Conservation (phyloP, 2,113 vertebrate genomes). For the Circaetus cinerascens region DNA sequence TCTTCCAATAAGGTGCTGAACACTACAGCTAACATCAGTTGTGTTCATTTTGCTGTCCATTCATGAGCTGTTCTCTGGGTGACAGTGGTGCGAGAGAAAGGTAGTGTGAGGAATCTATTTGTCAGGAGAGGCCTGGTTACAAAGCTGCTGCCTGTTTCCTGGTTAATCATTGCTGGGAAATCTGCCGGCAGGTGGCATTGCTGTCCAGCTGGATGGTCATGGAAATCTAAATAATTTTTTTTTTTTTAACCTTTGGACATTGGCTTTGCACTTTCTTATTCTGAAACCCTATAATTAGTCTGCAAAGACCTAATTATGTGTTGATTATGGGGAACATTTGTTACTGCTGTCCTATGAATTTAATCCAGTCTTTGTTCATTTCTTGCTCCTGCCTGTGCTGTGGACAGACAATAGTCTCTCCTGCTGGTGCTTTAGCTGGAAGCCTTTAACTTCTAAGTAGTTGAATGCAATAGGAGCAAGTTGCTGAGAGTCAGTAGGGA, state of each 20-base stretch:
- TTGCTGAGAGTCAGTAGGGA: not conserved
- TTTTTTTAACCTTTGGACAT: not conserved
- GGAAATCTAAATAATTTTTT: not conserved
- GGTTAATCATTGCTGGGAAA: not conserved
- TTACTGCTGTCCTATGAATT: not conserved
- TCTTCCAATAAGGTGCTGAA: not conserved
- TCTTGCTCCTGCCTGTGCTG: not conserved
- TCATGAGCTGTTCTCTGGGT: not conserved
- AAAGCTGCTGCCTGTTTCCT: not conserved
- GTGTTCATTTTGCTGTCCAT: not conserved
- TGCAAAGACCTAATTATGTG: not conserved
- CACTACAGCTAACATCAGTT: not conserved
- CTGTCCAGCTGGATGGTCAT: not conserved
- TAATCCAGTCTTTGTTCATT: not conserved
- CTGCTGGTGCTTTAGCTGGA: not conserved
- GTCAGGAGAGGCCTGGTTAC: not conserved
- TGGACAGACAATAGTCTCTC: not conserved
- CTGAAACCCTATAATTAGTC: not conserved
- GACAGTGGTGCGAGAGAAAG: not conserved
- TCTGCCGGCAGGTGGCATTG: constrained; percentile 42
- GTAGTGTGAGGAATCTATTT: not conserved
- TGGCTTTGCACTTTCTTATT: not conserved
- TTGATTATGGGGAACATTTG: not conserved
- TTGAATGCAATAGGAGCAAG: not conserved
- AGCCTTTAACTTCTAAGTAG: not conserved